Evolutionary conservation across 2,113 vertebrate species (phyloP), one percentile per base, ranked within the genome.

Genomic region (Carassius gibelio): DNA sequence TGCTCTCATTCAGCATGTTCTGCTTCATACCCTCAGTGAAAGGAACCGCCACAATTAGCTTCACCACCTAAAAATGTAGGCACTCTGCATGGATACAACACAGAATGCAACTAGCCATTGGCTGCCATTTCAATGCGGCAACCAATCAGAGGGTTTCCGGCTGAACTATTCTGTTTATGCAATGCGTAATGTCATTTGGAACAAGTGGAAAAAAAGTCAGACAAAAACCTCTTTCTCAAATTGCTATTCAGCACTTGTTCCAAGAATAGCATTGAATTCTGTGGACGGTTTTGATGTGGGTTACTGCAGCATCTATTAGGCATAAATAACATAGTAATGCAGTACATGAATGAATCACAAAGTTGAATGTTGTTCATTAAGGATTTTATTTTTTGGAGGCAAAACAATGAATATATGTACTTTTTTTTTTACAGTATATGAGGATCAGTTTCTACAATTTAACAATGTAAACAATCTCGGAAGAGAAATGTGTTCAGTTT

Each of bases 391-490:
- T 96, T 86, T 97, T 97, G 95, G 97, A 98, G 97, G 97, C 96
- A 97, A 97, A 98, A 98, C 96, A 97, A 94, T 95, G 93, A 93
- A 95, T 95, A 95, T 94, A 95, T 95, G 91, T 94, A 93, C 95
- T 95, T 97, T 98, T 97, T 45, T 45, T 45, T 48, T 98, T 97
- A 99, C 97, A 99, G 97, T 97, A 97, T 97, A 98, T 97, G 96
- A 97, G 96, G 96, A 97, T 97, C 97, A 96, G 83, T 97, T 91
- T 99, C 97, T 99, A 99, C 96, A 98, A 97, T 98, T 97, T 96
- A 96, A 96, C 96, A 97, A 99, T 99, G 98, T 99, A 99, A 99
- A 99, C 98, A 98, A 97, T 96, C 96, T 96, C 97, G 96, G 96
- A 96, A 86, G 95, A 85, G 96, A 97, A 97, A 95, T 93, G 93